phyloP scores from a whole-genome alignment of 2,113 vertebrate species.

The Eclectus roratus region DNA sequence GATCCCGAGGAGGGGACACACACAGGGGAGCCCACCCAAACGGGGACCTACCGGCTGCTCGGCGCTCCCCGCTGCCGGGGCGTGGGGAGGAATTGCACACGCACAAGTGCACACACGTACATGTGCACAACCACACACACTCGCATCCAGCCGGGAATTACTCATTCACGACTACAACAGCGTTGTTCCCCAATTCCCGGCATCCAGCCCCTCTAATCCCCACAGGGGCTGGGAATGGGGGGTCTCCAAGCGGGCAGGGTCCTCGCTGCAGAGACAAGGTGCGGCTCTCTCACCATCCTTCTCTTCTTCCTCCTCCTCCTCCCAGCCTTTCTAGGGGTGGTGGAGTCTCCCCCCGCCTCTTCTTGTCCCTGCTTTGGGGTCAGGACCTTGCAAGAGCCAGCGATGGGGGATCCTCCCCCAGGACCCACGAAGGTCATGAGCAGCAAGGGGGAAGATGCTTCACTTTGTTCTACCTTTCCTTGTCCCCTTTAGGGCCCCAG shows the following conservation, averaged over 20 bases:
- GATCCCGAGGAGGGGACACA: background rate
- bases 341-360: background rate
- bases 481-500: background rate
- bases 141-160: background rate
- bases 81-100: background rate
- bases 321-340: fast-evolving
- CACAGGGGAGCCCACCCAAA: background rate
- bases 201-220: background rate
- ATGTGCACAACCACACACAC: background rate
- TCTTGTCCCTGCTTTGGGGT: background rate
- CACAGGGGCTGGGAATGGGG: background rate
- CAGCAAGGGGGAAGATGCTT: background rate
- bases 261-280: fast-evolving
- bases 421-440: background rate
- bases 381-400: background rate
- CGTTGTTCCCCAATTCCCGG: background rate
- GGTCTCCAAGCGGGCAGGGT: fast-evolving
- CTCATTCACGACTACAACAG: background rate
- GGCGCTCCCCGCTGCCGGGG: background rate
- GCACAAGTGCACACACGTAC: background rate
- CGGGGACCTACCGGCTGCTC: background rate
- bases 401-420: fast-evolving
- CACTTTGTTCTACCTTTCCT: fast-evolving
- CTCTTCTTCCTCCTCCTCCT: background rate
- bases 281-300: background rate